phyloP scores from a whole-genome alignment of 1,140 invertebrate genomes.

The Laupala kohalensis region DNA sequence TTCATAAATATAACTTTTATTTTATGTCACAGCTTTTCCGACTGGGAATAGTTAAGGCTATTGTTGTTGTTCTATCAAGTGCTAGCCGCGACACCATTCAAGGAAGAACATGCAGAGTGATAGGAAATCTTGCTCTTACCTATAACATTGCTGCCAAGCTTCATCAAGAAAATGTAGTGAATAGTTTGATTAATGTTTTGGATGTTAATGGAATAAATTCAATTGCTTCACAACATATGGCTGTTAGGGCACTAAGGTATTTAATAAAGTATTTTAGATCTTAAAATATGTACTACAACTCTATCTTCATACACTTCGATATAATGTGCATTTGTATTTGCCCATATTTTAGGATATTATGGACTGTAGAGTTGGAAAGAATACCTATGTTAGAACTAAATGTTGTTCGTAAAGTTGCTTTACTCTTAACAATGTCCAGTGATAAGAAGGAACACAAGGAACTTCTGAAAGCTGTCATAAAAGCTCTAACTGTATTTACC shows the following conservation, averaged over 20 bases:
- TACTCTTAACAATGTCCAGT: background rate
- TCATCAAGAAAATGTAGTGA: slow-evolving; percentile 30
- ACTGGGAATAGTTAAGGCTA: slow-evolving; percentile 26
- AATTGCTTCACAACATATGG: slow-evolving; percentile 29
- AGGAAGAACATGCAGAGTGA: slow-evolving; percentile 30
- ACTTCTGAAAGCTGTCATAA: background rate
- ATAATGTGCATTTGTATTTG: too few relatives aligned
- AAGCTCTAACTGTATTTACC: background rate
- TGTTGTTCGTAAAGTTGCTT: background rate
- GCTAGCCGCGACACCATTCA: slow-evolving; percentile 32
- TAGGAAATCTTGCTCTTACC: slow-evolving; percentile 32
- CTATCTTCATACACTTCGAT: background rate
- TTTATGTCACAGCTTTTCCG: slow-evolving; percentile 28
- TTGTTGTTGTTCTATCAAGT: slow-evolving; percentile 31
- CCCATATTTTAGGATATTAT: background rate
- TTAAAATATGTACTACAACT: background rate
- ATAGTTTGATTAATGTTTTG: slow-evolving; percentile 28
- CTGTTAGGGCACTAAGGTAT: slow-evolving; percentile 34
- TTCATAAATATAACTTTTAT: slow-evolving; percentile 15
- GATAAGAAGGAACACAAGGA: background rate
- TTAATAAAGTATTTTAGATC: background rate
- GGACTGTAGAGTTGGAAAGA: background rate
- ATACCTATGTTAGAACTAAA: background rate
- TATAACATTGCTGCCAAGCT: slow-evolving; percentile 29
- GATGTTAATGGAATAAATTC: slow-evolving; percentile 24